Evolutionary conservation across 2,113 vertebrate genomes (phyloP).

Genomic region (Hucho hucho): DNA sequence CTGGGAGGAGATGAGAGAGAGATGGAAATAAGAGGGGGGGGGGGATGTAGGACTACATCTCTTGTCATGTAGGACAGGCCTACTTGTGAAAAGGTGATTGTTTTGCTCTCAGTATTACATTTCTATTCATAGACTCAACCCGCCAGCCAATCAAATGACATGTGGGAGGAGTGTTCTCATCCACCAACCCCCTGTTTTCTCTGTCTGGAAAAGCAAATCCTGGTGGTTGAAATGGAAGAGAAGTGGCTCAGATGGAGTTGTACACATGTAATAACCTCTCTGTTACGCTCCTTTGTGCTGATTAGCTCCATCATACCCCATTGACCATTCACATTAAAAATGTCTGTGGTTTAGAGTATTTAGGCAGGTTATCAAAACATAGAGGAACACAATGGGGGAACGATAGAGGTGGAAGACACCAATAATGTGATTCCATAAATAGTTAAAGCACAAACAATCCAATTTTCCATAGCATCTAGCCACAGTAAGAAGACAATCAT

Average conservation of each 20-base stretch:
- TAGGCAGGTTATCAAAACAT: not conserved
- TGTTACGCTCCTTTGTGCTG: not conserved
- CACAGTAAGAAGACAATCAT: too few relatives aligned
- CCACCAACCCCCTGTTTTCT: conserved; percentile 54
- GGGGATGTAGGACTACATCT: conserved; percentile 48
- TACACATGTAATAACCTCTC: conserved; percentile 11
- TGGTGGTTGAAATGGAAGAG: not conserved
- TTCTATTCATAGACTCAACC: conserved; percentile 52
- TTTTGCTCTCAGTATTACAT: not conserved
- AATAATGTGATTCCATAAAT: not conserved
- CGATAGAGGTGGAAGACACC: too few relatives aligned
- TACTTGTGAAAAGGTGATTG: conserved; percentile 27
- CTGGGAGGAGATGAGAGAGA: conserved; percentile 45
- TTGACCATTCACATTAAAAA: too few relatives aligned
- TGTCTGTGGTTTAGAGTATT: too few relatives aligned
- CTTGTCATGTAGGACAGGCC: conserved; percentile 46
- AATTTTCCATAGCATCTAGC: not conserved
- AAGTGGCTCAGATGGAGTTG: not conserved
- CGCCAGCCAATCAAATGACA: conserved; percentile 54
- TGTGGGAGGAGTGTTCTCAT: conserved; percentile 31
- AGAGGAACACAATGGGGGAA: not conserved
- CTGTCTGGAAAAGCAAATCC: not conserved
- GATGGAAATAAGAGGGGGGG: conserved; percentile 18
- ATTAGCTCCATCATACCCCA: conserved; percentile 3
- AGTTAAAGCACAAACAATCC: not conserved